These are phyloP conservation scores for Liodrosophila aerea DNA, from an alignment of 2,888 invertebrate species.

Conservation along the genomic window DNA sequence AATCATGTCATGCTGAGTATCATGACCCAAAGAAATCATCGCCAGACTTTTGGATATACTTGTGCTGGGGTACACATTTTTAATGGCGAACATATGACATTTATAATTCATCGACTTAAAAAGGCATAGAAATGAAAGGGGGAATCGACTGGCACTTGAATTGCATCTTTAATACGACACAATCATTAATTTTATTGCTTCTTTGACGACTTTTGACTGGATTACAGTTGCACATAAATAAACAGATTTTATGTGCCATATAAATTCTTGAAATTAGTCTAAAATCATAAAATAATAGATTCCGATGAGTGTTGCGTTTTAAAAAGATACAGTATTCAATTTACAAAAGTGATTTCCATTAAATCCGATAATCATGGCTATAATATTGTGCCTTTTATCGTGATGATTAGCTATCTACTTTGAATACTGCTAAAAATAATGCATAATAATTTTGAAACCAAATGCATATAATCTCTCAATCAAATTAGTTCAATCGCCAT, in stretches of 20 bases:
- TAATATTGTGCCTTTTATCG: too few species aligned
- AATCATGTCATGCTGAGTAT: too few species aligned
- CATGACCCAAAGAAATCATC: not conserved
- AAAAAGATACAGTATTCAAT: too few species aligned
- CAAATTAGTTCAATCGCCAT: too few species aligned
- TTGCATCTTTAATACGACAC: conserved; percentile 7
- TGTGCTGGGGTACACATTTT: conserved; percentile 7
- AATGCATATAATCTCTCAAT: conserved; percentile 4
- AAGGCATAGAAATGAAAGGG: conserved; percentile 12
- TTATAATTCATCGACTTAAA: conserved; percentile 23
- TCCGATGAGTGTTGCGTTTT: too few species aligned
- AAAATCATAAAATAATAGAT: too few species aligned
- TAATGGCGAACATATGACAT: conserved; percentile 49
- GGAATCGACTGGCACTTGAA: conserved; percentile 3
- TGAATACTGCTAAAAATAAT: too few species aligned
- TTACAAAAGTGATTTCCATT: too few species aligned
- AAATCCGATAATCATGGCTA: too few species aligned
- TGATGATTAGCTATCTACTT: too few species aligned
- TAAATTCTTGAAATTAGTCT: too few species aligned
- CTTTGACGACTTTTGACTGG: conserved; percentile 10
- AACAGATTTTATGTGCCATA: conserved; percentile 30
- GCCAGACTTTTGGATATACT: not conserved
- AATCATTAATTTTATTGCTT: conserved; percentile 25
- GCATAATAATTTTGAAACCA: too few species aligned
- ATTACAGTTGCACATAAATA: conserved; percentile 36